Conservation (phyloP, 2,113 vertebrate species). For the Anguilla japonica region DNA sequence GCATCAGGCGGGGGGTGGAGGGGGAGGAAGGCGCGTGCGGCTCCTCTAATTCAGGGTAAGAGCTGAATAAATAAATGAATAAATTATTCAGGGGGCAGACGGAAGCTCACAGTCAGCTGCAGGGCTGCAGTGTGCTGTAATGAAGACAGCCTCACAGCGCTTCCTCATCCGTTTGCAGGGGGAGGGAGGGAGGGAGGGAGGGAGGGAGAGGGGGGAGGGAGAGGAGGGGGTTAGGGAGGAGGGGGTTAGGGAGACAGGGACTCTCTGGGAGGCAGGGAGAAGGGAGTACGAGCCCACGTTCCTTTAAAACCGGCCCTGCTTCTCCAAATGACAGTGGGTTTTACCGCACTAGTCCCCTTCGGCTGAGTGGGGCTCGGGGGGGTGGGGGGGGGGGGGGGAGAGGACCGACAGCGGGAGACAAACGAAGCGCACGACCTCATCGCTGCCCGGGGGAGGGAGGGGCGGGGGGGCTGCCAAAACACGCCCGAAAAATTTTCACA, state of each 20-base stretch:
- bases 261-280: neutral
- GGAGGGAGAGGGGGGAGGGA: neutral
- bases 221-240: neutral
- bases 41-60: neutral
- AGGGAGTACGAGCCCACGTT: neutral
- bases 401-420: constrained; percentile 7
- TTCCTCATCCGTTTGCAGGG: neutral
- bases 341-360: constrained; percentile 17
- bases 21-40: neutral
- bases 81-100: neutral
- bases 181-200: neutral
- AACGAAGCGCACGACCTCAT: constrained; percentile 30
- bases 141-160: neutral
- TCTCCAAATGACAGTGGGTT: constrained; percentile 16
- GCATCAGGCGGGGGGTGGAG: neutral
- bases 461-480: constrained; percentile 7
- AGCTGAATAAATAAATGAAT: constrained; percentile 2
- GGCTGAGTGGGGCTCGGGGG: neutral
- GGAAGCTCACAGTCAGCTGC: neutral
- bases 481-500: constrained; percentile 19
- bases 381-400: neutral
- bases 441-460: neutral
- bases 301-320: neutral
- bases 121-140: neutral
- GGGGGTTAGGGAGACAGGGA: neutral